A percentile compares a stretch with the other conserved stretches of the same genome.
These are phyloP conservation scores for Mesaphorura yosii DNA, from an alignment of 1,140 invertebrate species.

Conservation along the genomic window DNA sequence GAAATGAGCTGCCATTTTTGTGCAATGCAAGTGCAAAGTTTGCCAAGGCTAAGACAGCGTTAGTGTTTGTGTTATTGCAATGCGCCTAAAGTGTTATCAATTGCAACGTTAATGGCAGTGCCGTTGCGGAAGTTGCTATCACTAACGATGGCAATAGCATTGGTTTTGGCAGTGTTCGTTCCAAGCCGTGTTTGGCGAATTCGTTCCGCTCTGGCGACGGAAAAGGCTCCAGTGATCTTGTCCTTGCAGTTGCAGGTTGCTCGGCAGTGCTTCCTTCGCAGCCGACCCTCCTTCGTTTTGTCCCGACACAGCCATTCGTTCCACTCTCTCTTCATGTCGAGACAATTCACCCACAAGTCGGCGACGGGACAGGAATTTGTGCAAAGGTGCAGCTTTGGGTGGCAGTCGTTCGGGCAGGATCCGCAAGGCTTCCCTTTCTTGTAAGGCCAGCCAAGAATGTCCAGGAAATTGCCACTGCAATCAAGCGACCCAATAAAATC, in stretches of 20 bases:
- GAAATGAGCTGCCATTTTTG: too few species aligned
- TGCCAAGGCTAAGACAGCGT: too few species aligned
- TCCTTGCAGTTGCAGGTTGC: constrained; percentile 58
- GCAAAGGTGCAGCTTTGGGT: constrained; percentile 50
- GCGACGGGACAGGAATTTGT: constrained; percentile 57
- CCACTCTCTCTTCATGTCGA: constrained; percentile 46
- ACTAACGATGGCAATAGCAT: too few species aligned
- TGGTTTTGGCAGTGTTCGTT: too few species aligned
- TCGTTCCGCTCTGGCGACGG: too few species aligned
- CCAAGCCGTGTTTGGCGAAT: too few species aligned
- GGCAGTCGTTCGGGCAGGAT: constrained; percentile 52
- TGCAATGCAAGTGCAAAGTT: too few species aligned
- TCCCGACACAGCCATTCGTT: constrained; percentile 51
- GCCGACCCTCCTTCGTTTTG: constrained; percentile 43
- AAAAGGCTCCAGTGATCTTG: constrained; percentile 34
- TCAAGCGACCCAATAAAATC: too few species aligned
- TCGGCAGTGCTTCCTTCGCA: constrained; percentile 48
- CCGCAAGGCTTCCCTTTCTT: constrained; percentile 49
- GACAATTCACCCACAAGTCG: constrained; percentile 53
- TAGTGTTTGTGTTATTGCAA: too few species aligned
- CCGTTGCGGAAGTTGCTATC: too few species aligned
- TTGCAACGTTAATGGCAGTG: too few species aligned
- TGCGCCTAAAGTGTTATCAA: too few species aligned
- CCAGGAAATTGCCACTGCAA: constrained; percentile 54
- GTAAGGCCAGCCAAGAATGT: constrained; percentile 52